These are phyloP conservation scores for Porites australiensis DNA, from an alignment of 64 coral and sea anemone species.

Conservation along the genomic window DNA sequence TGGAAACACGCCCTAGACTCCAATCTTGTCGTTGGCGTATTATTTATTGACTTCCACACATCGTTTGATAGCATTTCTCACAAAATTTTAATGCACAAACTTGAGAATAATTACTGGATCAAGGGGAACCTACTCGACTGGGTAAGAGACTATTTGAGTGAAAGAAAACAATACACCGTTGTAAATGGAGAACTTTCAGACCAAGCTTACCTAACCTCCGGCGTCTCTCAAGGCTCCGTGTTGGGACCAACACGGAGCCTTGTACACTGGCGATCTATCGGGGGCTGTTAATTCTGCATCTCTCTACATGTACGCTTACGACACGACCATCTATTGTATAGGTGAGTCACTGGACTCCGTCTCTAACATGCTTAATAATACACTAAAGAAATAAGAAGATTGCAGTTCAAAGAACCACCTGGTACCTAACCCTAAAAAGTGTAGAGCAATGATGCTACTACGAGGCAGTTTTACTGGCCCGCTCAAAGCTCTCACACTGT, in stretches of 20 bases:
- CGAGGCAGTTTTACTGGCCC: no score
- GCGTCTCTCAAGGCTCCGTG: neutral
- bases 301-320: conserved; percentile 1
- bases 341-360: neutral
- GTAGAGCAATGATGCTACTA: no score
- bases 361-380: neutral
- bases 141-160: neutral
- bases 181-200: conserved; percentile 21
- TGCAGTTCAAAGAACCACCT: neutral
- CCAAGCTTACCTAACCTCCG: neutral
- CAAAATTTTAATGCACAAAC: neutral
- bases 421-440: no score
- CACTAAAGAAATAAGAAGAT: neutral
- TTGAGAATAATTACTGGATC: neutral
- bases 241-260: conserved; percentile 5
- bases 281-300: neutral
- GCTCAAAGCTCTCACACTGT: neutral
- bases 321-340: neutral
- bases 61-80: no score
- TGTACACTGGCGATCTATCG: conserved; percentile 1
- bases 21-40: neutral
- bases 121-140: conserved; percentile 5
- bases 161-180: neutral
- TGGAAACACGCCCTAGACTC: conserved; percentile 14
- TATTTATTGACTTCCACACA: no score